Evolutionary conservation across 2,797 vertebrate genomes (phyloP), one percentile per base, ranked within the genome.

Genomic region (Enteromius paludinosus): DNA sequence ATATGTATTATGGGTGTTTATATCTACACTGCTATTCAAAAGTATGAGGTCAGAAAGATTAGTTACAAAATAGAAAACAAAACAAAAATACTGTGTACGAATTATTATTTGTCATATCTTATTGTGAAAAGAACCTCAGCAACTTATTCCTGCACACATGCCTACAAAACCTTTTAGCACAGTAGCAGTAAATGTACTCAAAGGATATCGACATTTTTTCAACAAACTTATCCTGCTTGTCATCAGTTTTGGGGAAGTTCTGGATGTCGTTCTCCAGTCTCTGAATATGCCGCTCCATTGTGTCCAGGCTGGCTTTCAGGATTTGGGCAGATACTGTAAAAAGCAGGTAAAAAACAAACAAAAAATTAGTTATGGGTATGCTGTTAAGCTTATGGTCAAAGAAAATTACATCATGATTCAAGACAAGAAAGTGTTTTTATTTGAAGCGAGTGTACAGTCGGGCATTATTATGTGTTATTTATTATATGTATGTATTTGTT

Each of bases 131-230:
- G 89, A 87, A 89, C 87, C 88, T 80, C 83, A 35, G 74, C 72
- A 20, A 75, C 81, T 28, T 38, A 73, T 73, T 72, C 33, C 69
- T n/a, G 56, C 85, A 71, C 43, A 47, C 15, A 33, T 79, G 81
- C 75, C 33, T 28, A 35, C 20, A 30, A 62, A 49, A 28, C 12
- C 1, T 64, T 64, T 35, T 41, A n/a, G 38, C 45, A 20, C 3
- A 45, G 35, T 12, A 62, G 70, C 7, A 20, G 11, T 78, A 38
- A 68, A 23, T 47, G 4, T 20, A 79, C 77, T 86, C 56, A 96
- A 99, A 99, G 98, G 98, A 99, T 99, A 99, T 99, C 1, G 89
- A 95, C 97, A 99, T 97, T 90, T 98, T 99, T 90, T 97, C 95
- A 62, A 99, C 96, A 93, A 99, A 99, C 94, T 97, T 98, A 91